Evolutionary conservation across 2,113 vertebrate species (phyloP), one percentile per base, ranked within the genome.

Genomic region (Gallinago jamesoni): DNA sequence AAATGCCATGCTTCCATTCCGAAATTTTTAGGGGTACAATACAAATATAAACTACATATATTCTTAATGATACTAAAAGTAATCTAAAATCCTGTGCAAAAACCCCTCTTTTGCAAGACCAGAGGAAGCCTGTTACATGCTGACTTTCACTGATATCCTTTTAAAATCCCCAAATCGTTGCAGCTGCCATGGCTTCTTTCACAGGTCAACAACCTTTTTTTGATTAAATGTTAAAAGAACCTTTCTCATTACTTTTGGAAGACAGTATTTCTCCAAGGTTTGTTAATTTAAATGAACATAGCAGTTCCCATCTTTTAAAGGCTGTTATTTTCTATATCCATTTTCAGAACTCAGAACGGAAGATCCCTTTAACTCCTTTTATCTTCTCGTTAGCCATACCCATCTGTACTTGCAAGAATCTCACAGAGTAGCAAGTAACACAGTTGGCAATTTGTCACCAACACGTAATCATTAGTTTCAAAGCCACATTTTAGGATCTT

Each of bases 251-350:
- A 93, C 78, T 95, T 85, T 64, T 30, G 73, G 77, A 77, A 89
- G 60, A 52, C 73, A 67, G 33, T 5, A 68, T 89, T 94, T 94
- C 86, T 94, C 72, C 41, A 56, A 75, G 77, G 60, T 75, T 60
- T 94, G 66, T 80, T 93, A 84, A 86, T 96, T 88, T 84, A 94
- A 96, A 97, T 94, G 94, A 92, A 82, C 60, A 63, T 92, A 80
- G 9, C 39, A 89, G 62, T 95, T 83, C 68, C 87, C 33, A 7
- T 68, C 74, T 93, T 89, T 89, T 85, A 76, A 81, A 92, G 91
- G 68, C 80, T 89, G 60, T 75, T 94, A 83, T 90, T 96, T 95
- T 84, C 81, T 85, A 89, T 52, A 84, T 89, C 84, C 67, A 87
- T 94, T 96, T 92, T 93, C 91, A 75, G 41, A 91, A 84, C 66